These are phyloP conservation scores for Scomber japonicus DNA, from an alignment of 2,113 vertebrate genomes.

Conservation along the genomic window DNA sequence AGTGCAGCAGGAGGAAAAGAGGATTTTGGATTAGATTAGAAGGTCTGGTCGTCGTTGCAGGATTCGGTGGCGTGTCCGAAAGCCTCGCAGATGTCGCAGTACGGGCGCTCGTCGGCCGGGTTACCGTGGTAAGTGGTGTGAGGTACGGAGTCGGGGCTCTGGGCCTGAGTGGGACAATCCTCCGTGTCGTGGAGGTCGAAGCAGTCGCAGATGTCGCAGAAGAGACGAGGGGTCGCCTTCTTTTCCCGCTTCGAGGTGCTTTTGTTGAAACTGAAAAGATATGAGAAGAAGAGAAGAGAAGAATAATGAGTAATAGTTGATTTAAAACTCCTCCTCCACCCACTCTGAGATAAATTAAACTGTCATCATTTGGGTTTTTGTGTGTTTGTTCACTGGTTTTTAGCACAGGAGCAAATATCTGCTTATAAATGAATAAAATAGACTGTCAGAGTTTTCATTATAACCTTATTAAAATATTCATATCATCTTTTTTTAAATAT, in stretches of 20 bases:
- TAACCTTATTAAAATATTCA: too few relatives aligned
- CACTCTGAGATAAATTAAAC: too few relatives aligned
- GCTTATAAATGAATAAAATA: too few relatives aligned
- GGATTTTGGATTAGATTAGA: slow-evolving; percentile 76
- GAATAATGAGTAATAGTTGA: too few relatives aligned
- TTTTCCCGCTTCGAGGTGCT: slow-evolving; percentile 86
- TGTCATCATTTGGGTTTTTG: too few relatives aligned
- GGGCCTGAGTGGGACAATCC: slow-evolving; percentile 96
- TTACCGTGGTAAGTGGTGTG: slow-evolving; percentile 92
- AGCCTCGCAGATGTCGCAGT: slow-evolving; percentile 96
- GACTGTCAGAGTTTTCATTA: too few relatives aligned
- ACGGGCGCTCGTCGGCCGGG: slow-evolving; percentile 89
- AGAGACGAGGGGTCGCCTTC: slow-evolving; percentile 90
- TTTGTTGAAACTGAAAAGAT: slow-evolving; percentile 36
- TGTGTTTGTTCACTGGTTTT: too few relatives aligned
- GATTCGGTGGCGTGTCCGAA: slow-evolving; percentile 93
- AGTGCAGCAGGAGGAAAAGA: neutral
- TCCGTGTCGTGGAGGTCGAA: slow-evolving; percentile 97
- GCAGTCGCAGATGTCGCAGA: slow-evolving; percentile 98
- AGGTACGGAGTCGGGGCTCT: slow-evolving; percentile 90
- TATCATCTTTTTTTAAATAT: too few relatives aligned
- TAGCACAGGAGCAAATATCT: too few relatives aligned
- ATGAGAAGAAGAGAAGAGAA: neutral
- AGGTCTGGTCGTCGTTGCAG: slow-evolving; percentile 97
- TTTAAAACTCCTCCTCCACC: too few relatives aligned